Evolutionary conservation across 1,140 invertebrate species (phyloP).

Genomic region (Eurosta solidaginis): DNA sequence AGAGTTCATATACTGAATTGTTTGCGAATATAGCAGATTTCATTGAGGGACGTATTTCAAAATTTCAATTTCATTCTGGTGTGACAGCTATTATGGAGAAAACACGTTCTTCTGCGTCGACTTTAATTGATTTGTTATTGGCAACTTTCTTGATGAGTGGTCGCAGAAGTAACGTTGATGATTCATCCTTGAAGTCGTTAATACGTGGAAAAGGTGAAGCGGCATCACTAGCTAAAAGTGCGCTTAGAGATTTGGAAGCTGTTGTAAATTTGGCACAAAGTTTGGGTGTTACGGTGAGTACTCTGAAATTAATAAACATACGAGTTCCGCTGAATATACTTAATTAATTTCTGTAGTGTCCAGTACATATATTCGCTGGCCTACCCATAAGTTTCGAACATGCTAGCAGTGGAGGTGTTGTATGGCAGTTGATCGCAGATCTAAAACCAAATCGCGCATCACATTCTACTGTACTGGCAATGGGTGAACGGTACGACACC

Average conservation of each 20-base stretch:
- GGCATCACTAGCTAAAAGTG: slow-evolving; percentile 69
- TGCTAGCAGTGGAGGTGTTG: slow-evolving; percentile 47
- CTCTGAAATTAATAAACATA: neutral
- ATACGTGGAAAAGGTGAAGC: slow-evolving; percentile 69
- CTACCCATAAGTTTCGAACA: slow-evolving; percentile 51
- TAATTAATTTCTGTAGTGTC: slow-evolving; percentile 41
- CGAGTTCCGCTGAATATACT: neutral
- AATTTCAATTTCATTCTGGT: slow-evolving; percentile 74
- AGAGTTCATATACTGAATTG: slow-evolving; percentile 67
- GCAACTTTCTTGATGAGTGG: slow-evolving; percentile 68
- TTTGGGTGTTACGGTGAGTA: slow-evolving; percentile 74
- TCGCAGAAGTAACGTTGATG: slow-evolving; percentile 63
- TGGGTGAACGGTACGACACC: slow-evolving; percentile 62
- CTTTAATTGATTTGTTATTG: slow-evolving; percentile 73
- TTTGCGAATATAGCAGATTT: slow-evolving; percentile 49
- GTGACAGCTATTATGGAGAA: slow-evolving; percentile 71
- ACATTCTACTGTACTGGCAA: slow-evolving; percentile 55
- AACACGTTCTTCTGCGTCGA: slow-evolving; percentile 71
- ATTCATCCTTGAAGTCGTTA: slow-evolving; percentile 66
- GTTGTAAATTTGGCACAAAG: slow-evolving; percentile 71
- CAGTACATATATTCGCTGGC: slow-evolving; percentile 54
- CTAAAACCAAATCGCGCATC: slow-evolving; percentile 50
- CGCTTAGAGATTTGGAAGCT: slow-evolving; percentile 73
- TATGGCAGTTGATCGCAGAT: slow-evolving; percentile 57
- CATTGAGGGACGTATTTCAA: slow-evolving; percentile 67